These are phyloP conservation scores for Cyrtonyx montezumae DNA, from an alignment of 2,113 vertebrate genomes.

Conservation along the genomic window DNA sequence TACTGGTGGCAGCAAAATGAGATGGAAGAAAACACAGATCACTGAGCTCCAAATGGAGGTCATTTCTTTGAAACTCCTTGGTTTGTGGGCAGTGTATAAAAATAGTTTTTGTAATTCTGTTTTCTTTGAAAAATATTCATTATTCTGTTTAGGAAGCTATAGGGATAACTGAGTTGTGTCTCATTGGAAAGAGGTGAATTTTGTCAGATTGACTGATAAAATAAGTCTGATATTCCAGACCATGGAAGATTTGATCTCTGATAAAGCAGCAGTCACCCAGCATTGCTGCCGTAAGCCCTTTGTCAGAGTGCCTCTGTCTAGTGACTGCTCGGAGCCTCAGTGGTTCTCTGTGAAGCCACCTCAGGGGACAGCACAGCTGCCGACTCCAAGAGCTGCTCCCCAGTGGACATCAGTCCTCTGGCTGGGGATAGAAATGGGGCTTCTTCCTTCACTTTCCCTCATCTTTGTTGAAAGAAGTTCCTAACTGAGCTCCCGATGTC, in stretches of 20 bases:
- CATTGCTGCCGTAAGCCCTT: neutral
- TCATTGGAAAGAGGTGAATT: neutral
- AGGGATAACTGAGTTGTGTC: neutral
- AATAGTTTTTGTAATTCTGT: neutral
- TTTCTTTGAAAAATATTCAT: neutral
- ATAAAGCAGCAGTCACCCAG: neutral
- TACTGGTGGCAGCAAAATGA: conserved; percentile 5
- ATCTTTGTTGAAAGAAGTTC: neutral
- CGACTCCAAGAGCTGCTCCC: neutral
- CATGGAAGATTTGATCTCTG: neutral
- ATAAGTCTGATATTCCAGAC: neutral
- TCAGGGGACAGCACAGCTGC: neutral
- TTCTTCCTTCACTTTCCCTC: neutral
- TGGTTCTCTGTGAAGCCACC: neutral
- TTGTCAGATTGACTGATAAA: neutral
- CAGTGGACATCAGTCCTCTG: neutral
- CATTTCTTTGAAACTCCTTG: neutral
- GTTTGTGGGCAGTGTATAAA: neutral
- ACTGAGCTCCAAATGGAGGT: conserved; percentile 55
- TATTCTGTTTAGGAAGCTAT: neutral
- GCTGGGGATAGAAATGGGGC: neutral
- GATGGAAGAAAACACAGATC: conserved; percentile 41
- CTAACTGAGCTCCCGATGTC: neutral
- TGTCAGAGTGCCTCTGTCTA: neutral
- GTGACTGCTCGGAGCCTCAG: neutral